Conservation (phyloP, 2,888 invertebrate genomes). For the Griposia aprilina region DNA sequence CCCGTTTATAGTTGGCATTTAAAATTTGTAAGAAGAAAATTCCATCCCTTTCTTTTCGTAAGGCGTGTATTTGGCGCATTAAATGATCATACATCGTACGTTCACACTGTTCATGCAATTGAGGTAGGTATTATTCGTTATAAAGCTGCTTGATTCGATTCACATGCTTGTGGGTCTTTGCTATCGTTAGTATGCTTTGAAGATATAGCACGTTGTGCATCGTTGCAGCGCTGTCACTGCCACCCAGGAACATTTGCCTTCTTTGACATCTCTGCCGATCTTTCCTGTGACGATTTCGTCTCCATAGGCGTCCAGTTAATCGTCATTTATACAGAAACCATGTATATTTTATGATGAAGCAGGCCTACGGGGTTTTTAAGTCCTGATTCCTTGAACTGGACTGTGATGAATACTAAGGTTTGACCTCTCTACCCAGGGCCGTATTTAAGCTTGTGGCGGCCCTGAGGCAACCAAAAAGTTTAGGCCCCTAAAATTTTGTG, state of each 20-base stretch:
- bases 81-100: not conserved
- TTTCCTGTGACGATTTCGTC: constrained; percentile 24
- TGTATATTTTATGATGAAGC: too few relatives aligned
- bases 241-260: constrained; percentile 98
- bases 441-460: too few relatives aligned
- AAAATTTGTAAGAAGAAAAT: constrained; percentile 29
- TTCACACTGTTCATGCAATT: constrained; percentile 27
- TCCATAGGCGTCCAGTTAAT: too few relatives aligned
- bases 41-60: constrained; percentile 21
- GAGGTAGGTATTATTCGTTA: constrained; percentile 91
- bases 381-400: too few relatives aligned
- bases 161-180: constrained; percentile 91
- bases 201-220: too few relatives aligned
- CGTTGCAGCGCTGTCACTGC: constrained; percentile 95
- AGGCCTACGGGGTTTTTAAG: too few relatives aligned
- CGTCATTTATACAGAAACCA: too few relatives aligned
- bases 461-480: too few relatives aligned
- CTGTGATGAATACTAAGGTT: too few relatives aligned
- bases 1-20: not conserved
- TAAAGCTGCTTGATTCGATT: constrained; percentile 78
- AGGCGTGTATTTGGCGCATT: not conserved
- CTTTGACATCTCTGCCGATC: constrained; percentile 95
- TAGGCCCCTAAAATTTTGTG: too few relatives aligned
- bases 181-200: constrained; percentile 93
- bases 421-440: too few relatives aligned